These are phyloP conservation scores for Varanus salvator DNA, from an alignment of 2,113 vertebrate genomes.

Conservation along the genomic window DNA sequence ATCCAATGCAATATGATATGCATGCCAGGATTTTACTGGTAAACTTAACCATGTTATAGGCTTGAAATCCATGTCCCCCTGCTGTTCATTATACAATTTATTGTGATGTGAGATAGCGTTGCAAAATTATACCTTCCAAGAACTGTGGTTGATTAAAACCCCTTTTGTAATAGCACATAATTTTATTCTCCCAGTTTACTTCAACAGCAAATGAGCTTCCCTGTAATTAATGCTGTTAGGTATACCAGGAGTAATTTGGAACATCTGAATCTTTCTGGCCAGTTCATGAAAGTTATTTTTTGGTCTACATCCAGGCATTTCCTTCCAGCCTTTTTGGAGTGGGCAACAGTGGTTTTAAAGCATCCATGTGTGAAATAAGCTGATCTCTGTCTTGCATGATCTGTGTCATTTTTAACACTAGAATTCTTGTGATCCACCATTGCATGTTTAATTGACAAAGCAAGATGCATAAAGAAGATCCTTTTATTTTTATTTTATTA, in stretches of 20 bases:
- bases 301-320: not conserved
- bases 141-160: not conserved
- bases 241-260: not conserved
- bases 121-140: not conserved
- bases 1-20: not conserved
- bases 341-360: not conserved
- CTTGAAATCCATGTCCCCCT: not conserved
- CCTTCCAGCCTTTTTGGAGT: not conserved
- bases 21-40: not conserved
- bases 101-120: not conserved
- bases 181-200: not conserved
- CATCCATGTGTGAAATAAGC: not conserved
- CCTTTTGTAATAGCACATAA: rapidly evolving
- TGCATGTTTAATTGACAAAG: not conserved
- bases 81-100: not conserved
- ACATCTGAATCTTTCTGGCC: not conserved
- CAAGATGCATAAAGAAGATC: not conserved
- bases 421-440: not conserved
- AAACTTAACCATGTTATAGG: not conserved
- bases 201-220: not conserved
- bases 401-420: not conserved
- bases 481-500: not conserved
- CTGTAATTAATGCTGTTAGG: not conserved
- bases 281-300: not conserved
- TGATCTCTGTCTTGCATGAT: not conserved